Evolutionary conservation across 2,888 invertebrate genomes (phyloP), one percentile per base, ranked within the genome.

Genomic region (Leptarthrus brevirostris): DNA sequence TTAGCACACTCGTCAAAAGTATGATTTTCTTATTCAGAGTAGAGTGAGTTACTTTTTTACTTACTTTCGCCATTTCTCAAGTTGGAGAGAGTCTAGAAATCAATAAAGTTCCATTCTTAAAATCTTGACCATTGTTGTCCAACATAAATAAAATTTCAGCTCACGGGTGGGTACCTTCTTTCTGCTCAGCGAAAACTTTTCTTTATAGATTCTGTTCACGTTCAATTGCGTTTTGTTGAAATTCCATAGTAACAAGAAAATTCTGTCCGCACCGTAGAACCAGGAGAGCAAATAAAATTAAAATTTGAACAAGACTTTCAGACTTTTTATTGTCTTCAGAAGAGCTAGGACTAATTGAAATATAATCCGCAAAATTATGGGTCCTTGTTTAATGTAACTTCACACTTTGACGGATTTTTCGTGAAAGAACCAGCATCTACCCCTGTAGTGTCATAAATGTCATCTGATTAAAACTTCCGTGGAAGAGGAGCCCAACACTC

Each of bases 291-390:
- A 66, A 66, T 47, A 66, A 66, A 66, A 66, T 66, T 66, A 24
- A 26, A 66, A 66, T 66, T 61, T 61, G 66, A 47, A 66, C 66
- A 47, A 30, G 49, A 66, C 66, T 66, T 66, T 47, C 66, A 49
- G 66, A 66, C 66, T 66, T 66, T 66, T 66, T 66, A 66, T 44
- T 66, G 66, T 66, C 49, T 66, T 18, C 10, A 24, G 22, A 26
- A 66, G 66, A 66, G 47, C 44, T 47, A 22, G 16, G 47, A 66
- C 66, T 66, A 66, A 66, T 66, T 66, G 66, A 66, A 66, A 66
- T 47, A 66, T 66, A 66, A 66, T 66, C 66, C 66, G 26, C 24
- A 49, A 66, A 66, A 66, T 66, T 66, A 66, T 66, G 66, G 66
- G 14, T 26, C 36, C 66, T 66, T 66, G 66, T 66, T 66, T 66